Conservation (phyloP, 37 sponge, comb jelly and placozoan species). For the Oopsacas minuta region DNA sequence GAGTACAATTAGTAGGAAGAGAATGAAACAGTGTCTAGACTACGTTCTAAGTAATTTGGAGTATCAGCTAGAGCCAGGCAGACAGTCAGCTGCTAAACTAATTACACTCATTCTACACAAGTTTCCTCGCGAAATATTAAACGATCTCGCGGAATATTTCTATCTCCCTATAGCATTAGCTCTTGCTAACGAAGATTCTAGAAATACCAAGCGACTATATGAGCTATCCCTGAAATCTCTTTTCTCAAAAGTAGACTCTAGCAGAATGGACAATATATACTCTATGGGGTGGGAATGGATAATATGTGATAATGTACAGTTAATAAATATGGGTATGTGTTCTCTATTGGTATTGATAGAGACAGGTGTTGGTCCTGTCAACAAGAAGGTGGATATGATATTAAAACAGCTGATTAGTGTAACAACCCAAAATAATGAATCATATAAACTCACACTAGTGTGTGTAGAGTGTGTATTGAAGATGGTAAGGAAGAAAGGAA, state of each 20-base stretch:
- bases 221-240: not conserved
- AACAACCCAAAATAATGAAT: not conserved
- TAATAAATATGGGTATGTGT: not conserved
- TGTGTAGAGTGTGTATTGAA: not conserved
- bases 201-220: not conserved
- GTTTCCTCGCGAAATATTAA: slow-evolving; percentile 12
- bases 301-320: not conserved
- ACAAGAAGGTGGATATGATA: not conserved
- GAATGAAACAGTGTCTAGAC: slow-evolving; percentile 6
- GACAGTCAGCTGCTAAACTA: not conserved
- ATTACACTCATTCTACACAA: not conserved
- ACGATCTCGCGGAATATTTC: slow-evolving; percentile 10
- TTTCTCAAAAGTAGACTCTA: not conserved
- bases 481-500: not conserved
- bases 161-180: slow-evolving; percentile 1
- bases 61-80: not conserved
- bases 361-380: not conserved
- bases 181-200: not conserved
- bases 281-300: not conserved
- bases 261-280: not conserved
- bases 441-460: not conserved
- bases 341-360: not conserved
- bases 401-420: not conserved
- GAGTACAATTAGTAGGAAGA: not conserved
- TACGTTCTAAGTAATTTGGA: not conserved